phyloP scores from a whole-genome alignment of 2,113 vertebrate species.

The Antennarius striatus region DNA sequence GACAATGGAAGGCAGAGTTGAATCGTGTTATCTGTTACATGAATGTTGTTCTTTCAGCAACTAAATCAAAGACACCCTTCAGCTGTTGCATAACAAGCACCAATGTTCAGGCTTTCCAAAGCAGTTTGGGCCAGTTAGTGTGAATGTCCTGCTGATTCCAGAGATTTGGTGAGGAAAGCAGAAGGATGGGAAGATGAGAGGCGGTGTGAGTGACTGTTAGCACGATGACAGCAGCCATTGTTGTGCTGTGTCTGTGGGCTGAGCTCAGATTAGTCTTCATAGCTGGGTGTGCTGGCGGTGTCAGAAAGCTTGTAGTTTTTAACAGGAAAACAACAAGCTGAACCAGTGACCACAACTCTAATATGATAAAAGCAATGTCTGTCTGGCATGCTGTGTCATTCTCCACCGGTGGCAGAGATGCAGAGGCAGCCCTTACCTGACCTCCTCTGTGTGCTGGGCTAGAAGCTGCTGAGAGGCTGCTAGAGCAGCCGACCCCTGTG shows the following conservation, averaged over 20 bases:
- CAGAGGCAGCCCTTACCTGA: constrained; percentile 86
- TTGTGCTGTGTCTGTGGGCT: constrained; percentile 55
- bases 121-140: constrained; percentile 51
- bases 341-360: neutral
- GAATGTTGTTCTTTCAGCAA: constrained; percentile 61
- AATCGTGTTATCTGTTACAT: constrained; percentile 48
- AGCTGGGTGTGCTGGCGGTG: constrained; percentile 32
- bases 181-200: constrained; percentile 45
- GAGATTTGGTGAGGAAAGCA: constrained; percentile 49
- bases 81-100: constrained; percentile 44
- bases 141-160: constrained; percentile 55
- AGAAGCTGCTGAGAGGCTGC: constrained; percentile 84
- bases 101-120: constrained; percentile 33
- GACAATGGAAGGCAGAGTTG: constrained; percentile 39
- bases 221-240: constrained; percentile 62
- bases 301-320: constrained; percentile 48
- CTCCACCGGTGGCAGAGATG: constrained; percentile 35
- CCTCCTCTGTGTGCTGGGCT: constrained; percentile 83
- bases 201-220: constrained; percentile 39
- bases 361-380: constrained; percentile 13
- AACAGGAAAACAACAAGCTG: constrained; percentile 33
- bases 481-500: constrained; percentile 79
- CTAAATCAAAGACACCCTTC: constrained; percentile 61
- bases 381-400: constrained; percentile 17
- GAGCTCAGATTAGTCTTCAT: constrained; percentile 43